Percentiles rank a stretch among this genome's conserved stretches.
These are phyloP conservation scores for Sciurus vulgaris DNA, from an alignment of 2,797 vertebrate species.

Conservation along the genomic window DNA sequence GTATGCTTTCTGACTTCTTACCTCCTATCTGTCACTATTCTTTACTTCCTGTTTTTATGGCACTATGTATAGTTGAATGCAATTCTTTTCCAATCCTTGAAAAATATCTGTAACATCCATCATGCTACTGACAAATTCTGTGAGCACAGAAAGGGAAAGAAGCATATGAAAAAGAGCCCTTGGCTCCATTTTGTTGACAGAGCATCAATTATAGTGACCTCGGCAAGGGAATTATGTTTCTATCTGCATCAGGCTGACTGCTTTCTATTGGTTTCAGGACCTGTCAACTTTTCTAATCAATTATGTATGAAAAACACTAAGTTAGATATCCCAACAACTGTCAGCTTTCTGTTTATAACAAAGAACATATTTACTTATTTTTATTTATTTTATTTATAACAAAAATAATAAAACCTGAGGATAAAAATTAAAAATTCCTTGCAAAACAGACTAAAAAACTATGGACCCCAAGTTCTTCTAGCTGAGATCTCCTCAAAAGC, in stretches of 20 bases:
- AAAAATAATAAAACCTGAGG: not conserved
- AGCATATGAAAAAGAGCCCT: not conserved
- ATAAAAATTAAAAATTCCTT: slow-evolving; percentile 45
- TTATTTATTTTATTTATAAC: slow-evolving; percentile 34
- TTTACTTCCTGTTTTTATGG: not conserved
- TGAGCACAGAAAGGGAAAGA: slow-evolving; percentile 9
- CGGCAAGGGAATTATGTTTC: not conserved
- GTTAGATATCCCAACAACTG: slow-evolving; percentile 1
- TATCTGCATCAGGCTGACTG: not conserved
- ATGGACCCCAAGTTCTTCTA: not conserved
- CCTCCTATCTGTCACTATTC: not conserved
- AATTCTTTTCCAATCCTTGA: not conserved
- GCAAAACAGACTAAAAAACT: slow-evolving; percentile 26
- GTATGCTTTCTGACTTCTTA: not conserved
- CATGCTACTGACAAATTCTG: slow-evolving; percentile 22
- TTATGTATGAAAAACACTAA: slow-evolving; percentile 23
- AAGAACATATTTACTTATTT: not conserved
- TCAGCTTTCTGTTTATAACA: not conserved
- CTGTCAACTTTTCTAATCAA: not conserved
- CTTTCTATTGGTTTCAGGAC: slow-evolving; percentile 8
- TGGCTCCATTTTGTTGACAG: not conserved
- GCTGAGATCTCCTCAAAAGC: slow-evolving; percentile 19
- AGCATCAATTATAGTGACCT: not conserved
- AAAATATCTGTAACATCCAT: slow-evolving; percentile 8
- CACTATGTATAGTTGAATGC: not conserved